phyloP scores from a whole-genome alignment of 64 coral and sea anemone species.

The Montipora efflorescens region DNA sequence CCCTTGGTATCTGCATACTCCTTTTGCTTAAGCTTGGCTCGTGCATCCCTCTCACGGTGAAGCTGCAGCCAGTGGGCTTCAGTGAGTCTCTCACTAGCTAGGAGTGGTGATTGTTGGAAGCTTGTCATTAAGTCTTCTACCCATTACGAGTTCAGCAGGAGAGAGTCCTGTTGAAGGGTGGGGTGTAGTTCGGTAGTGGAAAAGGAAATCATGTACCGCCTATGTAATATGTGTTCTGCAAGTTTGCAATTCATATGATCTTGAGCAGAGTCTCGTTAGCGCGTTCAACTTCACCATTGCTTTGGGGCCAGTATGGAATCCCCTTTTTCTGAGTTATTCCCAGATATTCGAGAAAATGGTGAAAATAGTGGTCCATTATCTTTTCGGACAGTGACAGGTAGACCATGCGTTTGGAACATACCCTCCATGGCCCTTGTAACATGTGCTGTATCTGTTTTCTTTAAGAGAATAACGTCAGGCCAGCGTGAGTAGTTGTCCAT shows the following conservation, averaged over 20 bases:
- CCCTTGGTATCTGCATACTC: not conserved
- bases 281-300: not conserved
- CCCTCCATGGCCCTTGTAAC: slow-evolving; percentile 49
- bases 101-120: slow-evolving; percentile 7
- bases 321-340: not conserved
- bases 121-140: slow-evolving; percentile 22
- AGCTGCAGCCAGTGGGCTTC: slow-evolving; percentile 7
- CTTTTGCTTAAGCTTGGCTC: not conserved
- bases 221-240: slow-evolving; percentile 4
- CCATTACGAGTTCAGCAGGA: slow-evolving; percentile 35
- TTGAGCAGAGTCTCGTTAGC: slow-evolving; percentile 3
- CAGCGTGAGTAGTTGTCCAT: slow-evolving; percentile 47
- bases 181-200: slow-evolving; percentile 24
- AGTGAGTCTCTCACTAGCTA: not conserved
- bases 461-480: slow-evolving; percentile 54
- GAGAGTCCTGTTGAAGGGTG: slow-evolving; percentile 35
- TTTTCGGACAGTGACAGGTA: not conserved
- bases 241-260: slow-evolving; percentile 37
- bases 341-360: slow-evolving; percentile 7
- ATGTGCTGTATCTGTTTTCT: slow-evolving; percentile 58
- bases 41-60: not conserved
- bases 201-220: slow-evolving; percentile 26
- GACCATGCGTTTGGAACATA: slow-evolving; percentile 45
- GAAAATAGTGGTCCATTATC: slow-evolving; percentile 16
- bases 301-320: slow-evolving; percentile 25